phyloP scores from a whole-genome alignment of 1,140 invertebrate genomes.

The Bombyx mandarina region DNA sequence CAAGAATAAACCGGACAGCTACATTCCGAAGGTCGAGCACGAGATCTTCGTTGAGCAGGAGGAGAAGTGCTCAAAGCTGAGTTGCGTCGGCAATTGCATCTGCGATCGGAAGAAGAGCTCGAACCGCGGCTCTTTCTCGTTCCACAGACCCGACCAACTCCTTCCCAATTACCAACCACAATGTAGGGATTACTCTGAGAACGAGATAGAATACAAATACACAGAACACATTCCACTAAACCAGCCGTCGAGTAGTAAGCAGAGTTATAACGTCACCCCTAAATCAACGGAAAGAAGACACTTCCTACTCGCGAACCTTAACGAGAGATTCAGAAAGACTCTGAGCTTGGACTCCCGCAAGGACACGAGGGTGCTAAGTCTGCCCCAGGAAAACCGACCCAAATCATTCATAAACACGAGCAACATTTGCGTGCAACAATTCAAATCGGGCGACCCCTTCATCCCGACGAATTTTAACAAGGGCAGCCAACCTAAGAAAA shows the following conservation, averaged over 20 bases:
- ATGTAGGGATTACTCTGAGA: constrained; percentile 44
- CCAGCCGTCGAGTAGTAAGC: constrained; percentile 59
- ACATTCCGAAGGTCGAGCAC: constrained; percentile 49
- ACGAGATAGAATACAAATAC: constrained; percentile 63
- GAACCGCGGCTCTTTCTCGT: constrained; percentile 55
- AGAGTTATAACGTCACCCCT: constrained; percentile 57
- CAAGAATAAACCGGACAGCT: constrained; percentile 51
- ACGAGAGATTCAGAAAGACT: constrained; percentile 66
- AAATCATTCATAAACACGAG: constrained; percentile 62
- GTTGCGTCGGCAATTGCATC: constrained; percentile 51
- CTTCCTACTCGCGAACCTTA: constrained; percentile 59
- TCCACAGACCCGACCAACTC: constrained; percentile 36
- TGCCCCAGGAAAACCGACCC: constrained; percentile 47
- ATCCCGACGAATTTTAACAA: constrained; percentile 49
- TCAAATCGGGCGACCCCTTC: constrained; percentile 41
- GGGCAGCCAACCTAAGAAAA: constrained; percentile 54
- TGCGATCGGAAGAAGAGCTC: constrained; percentile 48
- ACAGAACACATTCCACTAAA: constrained; percentile 55
- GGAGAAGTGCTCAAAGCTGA: constrained; percentile 41
- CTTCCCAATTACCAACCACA: constrained; percentile 25
- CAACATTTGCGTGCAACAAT: constrained; percentile 52
- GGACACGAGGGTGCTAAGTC: constrained; percentile 45
- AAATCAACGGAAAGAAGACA: constrained; percentile 54
- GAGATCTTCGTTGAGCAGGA: constrained; percentile 42
- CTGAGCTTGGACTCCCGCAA: constrained; percentile 63